Evolutionary conservation across 2,888 invertebrate species (phyloP).

Genomic region (Apeira syringaria): DNA sequence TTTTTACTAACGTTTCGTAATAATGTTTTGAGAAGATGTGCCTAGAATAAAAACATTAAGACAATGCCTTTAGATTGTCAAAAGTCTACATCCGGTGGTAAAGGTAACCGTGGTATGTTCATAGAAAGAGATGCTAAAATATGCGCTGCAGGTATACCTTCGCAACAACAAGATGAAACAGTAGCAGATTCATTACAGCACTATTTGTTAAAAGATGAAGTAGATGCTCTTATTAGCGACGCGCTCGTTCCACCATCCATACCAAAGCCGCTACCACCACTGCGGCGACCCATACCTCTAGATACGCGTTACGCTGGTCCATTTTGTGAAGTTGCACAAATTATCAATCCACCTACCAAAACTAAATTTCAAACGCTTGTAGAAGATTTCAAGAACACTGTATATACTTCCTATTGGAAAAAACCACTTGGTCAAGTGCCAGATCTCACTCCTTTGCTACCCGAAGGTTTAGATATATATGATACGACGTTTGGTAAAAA

Average conservation of each 20-base stretch:
- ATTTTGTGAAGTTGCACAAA: slow-evolving; percentile 42
- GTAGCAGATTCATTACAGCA: slow-evolving; percentile 53
- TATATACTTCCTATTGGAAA: slow-evolving; percentile 67
- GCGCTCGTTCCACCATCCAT: slow-evolving; percentile 56
- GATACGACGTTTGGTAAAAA: slow-evolving; percentile 63
- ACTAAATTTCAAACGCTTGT: slow-evolving; percentile 63
- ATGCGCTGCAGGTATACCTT: slow-evolving; percentile 66
- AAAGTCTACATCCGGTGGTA: slow-evolving; percentile 60
- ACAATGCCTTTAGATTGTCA: slow-evolving; percentile 61
- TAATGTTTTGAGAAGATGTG: too few relatives aligned
- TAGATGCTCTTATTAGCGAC: slow-evolving; percentile 62
- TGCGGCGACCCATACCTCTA: slow-evolving; percentile 50
- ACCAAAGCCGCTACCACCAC: slow-evolving; percentile 50
- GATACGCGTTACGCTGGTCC: slow-evolving; percentile 57
- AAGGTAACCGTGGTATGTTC: slow-evolving; percentile 65
- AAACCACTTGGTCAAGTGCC: slow-evolving; percentile 48
- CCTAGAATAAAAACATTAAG: slow-evolving; percentile 4
- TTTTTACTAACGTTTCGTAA: too few relatives aligned
- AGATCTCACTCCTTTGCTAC: slow-evolving; percentile 66
- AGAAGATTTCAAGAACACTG: slow-evolving; percentile 61
- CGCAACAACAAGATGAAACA: slow-evolving; percentile 52
- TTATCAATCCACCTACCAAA: slow-evolving; percentile 57
- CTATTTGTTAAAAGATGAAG: slow-evolving; percentile 65
- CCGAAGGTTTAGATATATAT: slow-evolving; percentile 55
- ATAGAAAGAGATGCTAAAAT: slow-evolving; percentile 61